A percentile compares a stretch with the other conserved stretches of the same genome.
Conservation (phyloP, 2,113 vertebrate species). For the Grantiella picta region DNA sequence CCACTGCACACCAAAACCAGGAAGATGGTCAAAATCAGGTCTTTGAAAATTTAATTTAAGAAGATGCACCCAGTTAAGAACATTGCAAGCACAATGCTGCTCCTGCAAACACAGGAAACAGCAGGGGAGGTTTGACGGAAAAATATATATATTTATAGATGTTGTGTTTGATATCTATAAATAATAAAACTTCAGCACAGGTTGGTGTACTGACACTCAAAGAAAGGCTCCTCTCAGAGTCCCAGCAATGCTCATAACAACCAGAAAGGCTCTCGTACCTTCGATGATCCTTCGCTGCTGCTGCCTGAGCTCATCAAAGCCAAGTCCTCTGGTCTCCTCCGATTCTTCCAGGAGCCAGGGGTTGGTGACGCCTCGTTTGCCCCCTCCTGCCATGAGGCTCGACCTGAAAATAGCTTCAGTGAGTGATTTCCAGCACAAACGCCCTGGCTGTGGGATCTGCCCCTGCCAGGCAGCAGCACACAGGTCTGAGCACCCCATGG, state of each 20-base stretch:
- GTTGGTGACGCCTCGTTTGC: constrained; percentile 67
- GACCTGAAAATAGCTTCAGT: constrained; percentile 73
- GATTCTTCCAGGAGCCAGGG: constrained; percentile 92
- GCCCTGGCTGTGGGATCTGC: no score
- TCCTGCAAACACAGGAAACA: background rate
- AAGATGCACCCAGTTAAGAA: background rate
- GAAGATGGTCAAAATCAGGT: background rate
- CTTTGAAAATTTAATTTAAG: background rate
- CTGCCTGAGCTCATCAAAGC: constrained; percentile 86
- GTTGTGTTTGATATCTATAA: background rate
- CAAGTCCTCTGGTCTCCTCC: constrained; percentile 87
- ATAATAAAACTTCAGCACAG: background rate
- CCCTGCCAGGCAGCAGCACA: background rate
- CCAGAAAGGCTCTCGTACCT: constrained; percentile 70
- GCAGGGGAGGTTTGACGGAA: no score
- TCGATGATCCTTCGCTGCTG: constrained; percentile 90
- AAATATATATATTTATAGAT: no score
- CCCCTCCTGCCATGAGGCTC: constrained; percentile 79
- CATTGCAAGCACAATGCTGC: background rate
- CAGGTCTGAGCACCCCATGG: rapidly evolving
- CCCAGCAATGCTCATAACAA: background rate
- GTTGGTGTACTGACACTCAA: rapidly evolving
- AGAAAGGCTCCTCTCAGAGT: background rate
- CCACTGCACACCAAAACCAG: background rate
- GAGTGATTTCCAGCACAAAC: background rate